These are phyloP conservation scores for Megathymus violae DNA, from an alignment of 1,140 invertebrate species.

Conservation along the genomic window DNA sequence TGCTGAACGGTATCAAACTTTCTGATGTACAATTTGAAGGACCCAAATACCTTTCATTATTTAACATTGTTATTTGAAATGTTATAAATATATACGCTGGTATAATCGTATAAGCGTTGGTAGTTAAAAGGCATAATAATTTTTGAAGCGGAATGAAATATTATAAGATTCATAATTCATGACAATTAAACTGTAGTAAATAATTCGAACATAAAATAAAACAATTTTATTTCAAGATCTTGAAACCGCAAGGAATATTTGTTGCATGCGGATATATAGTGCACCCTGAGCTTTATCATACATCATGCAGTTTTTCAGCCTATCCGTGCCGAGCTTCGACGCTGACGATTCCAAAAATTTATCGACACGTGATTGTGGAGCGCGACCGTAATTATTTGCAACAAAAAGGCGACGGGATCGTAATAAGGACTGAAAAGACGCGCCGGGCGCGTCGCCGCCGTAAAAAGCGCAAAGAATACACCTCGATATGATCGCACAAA, in stretches of 20 bases:
- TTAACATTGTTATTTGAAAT: no score
- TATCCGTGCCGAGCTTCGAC: constrained; percentile 24
- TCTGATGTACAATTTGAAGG: no score
- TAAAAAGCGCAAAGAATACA: constrained; percentile 84
- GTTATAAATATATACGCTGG: no score
- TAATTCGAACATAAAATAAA: no score
- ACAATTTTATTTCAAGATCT: constrained; percentile 1
- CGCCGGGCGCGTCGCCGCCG: constrained; percentile 64
- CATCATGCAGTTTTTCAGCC: constrained; percentile 28
- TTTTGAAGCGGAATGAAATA: no score
- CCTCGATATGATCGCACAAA: constrained; percentile 84
- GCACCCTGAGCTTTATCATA: constrained; percentile 14
- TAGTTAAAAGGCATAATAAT: no score
- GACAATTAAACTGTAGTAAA: no score
- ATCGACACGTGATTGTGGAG: constrained; percentile 47
- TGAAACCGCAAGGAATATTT: background rate
- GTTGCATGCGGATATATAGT: constrained; percentile 14
- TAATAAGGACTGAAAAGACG: constrained; percentile 72
- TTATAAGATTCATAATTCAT: no score
- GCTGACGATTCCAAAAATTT: constrained; percentile 41
- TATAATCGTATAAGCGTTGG: no score
- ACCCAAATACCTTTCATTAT: no score
- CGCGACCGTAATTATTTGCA: constrained; percentile 72
- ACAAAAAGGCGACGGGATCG: constrained; percentile 74
- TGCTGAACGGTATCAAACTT: no score